phyloP scores from a whole-genome alignment of 2,113 vertebrate species.

The Phalacrocorax brasilianus region DNA sequence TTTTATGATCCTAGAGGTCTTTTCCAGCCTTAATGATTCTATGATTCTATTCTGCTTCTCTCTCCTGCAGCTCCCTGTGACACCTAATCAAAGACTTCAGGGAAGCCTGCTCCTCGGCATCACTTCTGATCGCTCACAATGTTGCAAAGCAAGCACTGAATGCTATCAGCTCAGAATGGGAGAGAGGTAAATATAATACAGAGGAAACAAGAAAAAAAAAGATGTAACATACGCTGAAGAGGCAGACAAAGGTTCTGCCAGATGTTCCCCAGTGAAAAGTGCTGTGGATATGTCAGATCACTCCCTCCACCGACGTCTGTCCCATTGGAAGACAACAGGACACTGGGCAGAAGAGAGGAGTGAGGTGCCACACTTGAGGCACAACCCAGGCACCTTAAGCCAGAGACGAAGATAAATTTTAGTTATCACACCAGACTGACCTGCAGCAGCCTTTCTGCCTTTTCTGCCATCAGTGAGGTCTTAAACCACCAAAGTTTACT shows the following conservation, averaged over 20 bases:
- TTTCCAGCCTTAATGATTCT: no score
- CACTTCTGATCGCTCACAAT: fast-evolving
- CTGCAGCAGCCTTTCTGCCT: neutral
- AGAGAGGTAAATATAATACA: neutral
- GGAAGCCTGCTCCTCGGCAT: neutral
- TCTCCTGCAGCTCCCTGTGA: neutral
- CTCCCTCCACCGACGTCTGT: fast-evolving
- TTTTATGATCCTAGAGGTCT: no score
- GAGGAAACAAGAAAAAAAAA: neutral
- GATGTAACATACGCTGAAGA: neutral
- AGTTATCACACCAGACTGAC: neutral
- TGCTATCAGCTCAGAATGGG: fast-evolving
- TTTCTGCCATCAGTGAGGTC: fast-evolving
- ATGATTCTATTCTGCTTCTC: neutral
- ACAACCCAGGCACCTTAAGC: neutral
- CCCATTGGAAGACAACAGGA: neutral
- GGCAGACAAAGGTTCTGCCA: neutral
- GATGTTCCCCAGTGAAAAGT: neutral
- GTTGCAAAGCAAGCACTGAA: fast-evolving
- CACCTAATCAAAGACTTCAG: neutral
- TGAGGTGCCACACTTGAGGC: fast-evolving
- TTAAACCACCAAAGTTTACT: neutral
- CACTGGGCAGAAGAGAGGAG: fast-evolving
- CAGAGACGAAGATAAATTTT: neutral
- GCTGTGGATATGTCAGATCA: neutral